These are phyloP conservation scores for Sesamia nonagrioides DNA, from an alignment of 1,140 invertebrate species.

Conservation along the genomic window DNA sequence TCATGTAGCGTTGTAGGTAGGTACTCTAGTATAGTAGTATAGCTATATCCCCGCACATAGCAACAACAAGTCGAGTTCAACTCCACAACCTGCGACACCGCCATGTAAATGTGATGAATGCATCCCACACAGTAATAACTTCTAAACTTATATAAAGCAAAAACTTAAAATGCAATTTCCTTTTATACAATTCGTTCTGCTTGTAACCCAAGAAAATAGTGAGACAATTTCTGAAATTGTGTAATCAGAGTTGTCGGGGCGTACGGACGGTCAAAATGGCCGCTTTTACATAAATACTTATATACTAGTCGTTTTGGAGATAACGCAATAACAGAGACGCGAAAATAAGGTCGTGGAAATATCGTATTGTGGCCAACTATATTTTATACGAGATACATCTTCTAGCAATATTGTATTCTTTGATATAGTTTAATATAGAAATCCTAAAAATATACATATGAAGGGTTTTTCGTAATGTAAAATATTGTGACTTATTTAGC, in stretches of 20 bases:
- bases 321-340: constrained; percentile 24
- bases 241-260: constrained; percentile 35
- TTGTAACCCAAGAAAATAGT: constrained; percentile 43
- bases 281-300: constrained; percentile 44
- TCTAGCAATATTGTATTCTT: constrained; percentile 11
- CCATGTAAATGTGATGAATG: constrained; percentile 31
- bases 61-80: background rate
- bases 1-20: too few species aligned
- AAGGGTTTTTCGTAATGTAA: background rate
- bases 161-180: constrained; percentile 42
- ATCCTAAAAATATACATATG: background rate
- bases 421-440: constrained; percentile 9
- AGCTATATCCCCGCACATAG: too few species aligned
- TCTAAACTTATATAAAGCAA: constrained; percentile 33
- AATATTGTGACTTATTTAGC: background rate
- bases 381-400: background rate
- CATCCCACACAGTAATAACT: constrained; percentile 22
- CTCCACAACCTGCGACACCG: background rate
- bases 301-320: constrained; percentile 40
- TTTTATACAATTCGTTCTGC: constrained; percentile 41
- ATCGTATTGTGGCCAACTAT: constrained; percentile 1
- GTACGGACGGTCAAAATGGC: constrained; percentile 31
- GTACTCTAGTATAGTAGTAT: too few species aligned
- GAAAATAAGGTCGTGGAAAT: constrained; percentile 23
- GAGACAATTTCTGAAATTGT: constrained; percentile 43